Conservation (phyloP, 2,888 invertebrate species). For the Lepidocyrtoides sp. region DNA sequence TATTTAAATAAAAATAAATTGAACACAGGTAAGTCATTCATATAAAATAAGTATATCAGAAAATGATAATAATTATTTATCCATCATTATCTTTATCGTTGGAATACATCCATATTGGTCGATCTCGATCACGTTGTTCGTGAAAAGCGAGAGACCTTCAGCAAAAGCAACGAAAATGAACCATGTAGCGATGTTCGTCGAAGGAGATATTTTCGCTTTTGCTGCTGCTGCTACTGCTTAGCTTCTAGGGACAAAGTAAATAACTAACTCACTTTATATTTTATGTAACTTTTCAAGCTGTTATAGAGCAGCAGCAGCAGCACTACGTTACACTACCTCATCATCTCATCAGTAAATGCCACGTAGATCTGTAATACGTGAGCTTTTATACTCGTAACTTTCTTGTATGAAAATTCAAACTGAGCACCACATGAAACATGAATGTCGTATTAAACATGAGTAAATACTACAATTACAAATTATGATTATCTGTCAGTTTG, state of each 20-base stretch:
- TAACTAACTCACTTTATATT: background rate
- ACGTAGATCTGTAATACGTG: constrained; percentile 32
- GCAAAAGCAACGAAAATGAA: constrained; percentile 10
- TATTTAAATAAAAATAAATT: too few relatives aligned
- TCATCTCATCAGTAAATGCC: constrained; percentile 36
- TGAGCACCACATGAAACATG: background rate
- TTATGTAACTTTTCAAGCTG: background rate
- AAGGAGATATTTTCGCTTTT: constrained; percentile 19
- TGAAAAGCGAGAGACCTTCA: constrained; percentile 70
- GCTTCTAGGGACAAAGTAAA: constrained; percentile 11
- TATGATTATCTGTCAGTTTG: constrained; percentile 24
- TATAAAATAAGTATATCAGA: too few relatives aligned
- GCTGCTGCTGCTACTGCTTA: background rate
- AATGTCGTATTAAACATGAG: background rate
- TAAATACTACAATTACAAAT: background rate
- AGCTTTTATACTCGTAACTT: constrained; percentile 1
- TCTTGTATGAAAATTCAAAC: background rate
- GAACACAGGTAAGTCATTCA: too few relatives aligned
- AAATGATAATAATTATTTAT: too few relatives aligned
- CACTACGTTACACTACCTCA: constrained; percentile 10
- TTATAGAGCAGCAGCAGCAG: background rate
- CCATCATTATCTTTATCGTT: constrained; percentile 52
- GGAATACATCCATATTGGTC: constrained; percentile 59
- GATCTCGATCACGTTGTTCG: constrained; percentile 66
- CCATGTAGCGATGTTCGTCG: constrained; percentile 20